Evolutionary conservation across 2,888 invertebrate genomes (phyloP), one percentile per base, ranked within the genome.

Genomic region (Chrysolina oricalcia): DNA sequence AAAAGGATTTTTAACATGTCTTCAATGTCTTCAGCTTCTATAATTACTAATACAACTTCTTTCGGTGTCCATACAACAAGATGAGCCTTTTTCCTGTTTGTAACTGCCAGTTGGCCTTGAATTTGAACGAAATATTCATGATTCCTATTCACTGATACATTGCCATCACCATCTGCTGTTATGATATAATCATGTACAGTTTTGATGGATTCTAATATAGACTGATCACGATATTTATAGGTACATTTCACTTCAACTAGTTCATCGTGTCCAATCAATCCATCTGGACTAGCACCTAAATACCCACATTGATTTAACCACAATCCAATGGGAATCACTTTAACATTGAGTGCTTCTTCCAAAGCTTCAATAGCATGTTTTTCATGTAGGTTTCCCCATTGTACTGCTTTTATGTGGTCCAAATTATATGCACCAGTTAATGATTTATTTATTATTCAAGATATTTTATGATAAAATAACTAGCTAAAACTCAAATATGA

Each of bases 181-280:
- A 43, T 43, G 2, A 43, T 43, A 8, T 43, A 43, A 11, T 43
- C 43, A 43, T 43, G 43, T 11, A 43, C 43, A 43, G 43, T 43
- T 43, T 43, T 43, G 43, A 43, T 43, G 6, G 43, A 1, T 48
- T 48, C n/a, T n/a, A 48, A 48, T n/a, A n/a, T 1, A 48, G 15
- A n/a, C 48, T 48, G n/a, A 48, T 48, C n/a, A n/a, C 48, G 48
- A 48, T 48, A 48, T 48, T 48, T 48, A n/a, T n/a, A n/a, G n/a
- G n/a, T n/a, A n/a, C n/a, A n/a, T n/a, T n/a, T n/a, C n/a, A n/a
- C n/a, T n/a, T n/a, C n/a, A n/a, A n/a, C n/a, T n/a, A n/a, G n/a
- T n/a, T n/a, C n/a, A n/a, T n/a, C n/a, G n/a, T n/a, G n/a, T n/a
- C n/a, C n/a, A n/a, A n/a, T n/a, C n/a, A n/a, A n/a, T n/a, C n/a